A percentile compares a stretch with the other conserved stretches of the same genome.
Conservation (phyloP, 2,888 invertebrate genomes). For the Zhuqinia jingwanae region DNA sequence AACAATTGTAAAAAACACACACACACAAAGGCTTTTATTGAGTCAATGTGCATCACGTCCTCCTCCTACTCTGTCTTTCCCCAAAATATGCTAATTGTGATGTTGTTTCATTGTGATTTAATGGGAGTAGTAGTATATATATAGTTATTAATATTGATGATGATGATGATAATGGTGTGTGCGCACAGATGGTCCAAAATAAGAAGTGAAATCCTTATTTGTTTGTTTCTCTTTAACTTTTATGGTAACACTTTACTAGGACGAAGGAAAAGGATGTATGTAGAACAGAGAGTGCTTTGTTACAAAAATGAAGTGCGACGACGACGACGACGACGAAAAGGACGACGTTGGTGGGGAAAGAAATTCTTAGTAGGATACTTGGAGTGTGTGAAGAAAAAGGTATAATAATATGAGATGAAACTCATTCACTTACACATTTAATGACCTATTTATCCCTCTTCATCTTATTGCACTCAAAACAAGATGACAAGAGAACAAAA, state of each 20-base stretch:
- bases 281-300: conserved; percentile 48
- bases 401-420: too few species aligned
- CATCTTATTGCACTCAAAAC: background rate
- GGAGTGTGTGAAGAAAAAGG: too few species aligned
- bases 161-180: background rate
- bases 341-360: background rate
- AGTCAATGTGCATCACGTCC: background rate
- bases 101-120: background rate
- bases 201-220: conserved; percentile 59
- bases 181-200: conserved; percentile 56
- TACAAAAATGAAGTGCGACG: conserved; percentile 4
- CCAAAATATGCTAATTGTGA: background rate
- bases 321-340: too few species aligned
- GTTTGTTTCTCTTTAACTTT: conserved; percentile 27
- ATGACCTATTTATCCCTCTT: conserved; percentile 25
- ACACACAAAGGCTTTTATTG: background rate
- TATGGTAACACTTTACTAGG: background rate
- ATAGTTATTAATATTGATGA: too few species aligned
- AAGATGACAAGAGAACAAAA: background rate
- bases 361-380: background rate
- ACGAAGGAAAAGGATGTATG: conserved; percentile 50
- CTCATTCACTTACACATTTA: background rate
- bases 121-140: background rate
- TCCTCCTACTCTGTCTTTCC: background rate
- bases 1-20: background rate